phyloP scores from a whole-genome alignment of 2,888 invertebrate genomes.

The Limnephilus rhombicus region DNA sequence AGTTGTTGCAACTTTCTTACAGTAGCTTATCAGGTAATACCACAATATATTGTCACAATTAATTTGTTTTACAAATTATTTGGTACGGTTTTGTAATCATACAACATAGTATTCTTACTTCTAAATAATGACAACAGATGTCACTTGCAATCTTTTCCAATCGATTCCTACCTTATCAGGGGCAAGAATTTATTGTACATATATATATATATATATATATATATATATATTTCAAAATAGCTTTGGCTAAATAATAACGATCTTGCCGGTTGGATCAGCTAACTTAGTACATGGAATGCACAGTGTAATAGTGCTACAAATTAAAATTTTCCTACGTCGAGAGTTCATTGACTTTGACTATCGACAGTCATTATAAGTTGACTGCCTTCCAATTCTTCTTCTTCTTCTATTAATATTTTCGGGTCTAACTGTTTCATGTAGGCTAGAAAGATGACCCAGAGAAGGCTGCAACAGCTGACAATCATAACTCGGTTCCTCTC shows the following conservation, averaged over 20 bases:
- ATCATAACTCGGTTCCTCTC: conserved; percentile 86
- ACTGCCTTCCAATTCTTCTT: conserved; percentile 13
- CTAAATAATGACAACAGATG: neutral
- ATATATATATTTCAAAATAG: neutral
- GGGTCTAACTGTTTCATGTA: conserved; percentile 82
- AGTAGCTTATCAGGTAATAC: neutral
- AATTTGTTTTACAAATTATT: neutral
- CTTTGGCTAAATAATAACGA: neutral
- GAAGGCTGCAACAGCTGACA: conserved; percentile 84
- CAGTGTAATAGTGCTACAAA: neutral
- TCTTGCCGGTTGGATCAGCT: neutral
- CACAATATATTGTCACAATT: neutral
- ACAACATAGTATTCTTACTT: neutral
- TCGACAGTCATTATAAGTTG: neutral
- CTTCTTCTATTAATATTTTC: conserved; percentile 42
- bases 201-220: neutral
- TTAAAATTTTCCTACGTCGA: neutral
- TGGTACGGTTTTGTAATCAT: neutral
- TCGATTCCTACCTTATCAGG: neutral
- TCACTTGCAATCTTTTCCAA: neutral
- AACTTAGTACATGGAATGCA: neutral
- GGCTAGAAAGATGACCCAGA: conserved; percentile 88
- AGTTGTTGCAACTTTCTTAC: neutral
- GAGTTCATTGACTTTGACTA: neutral
- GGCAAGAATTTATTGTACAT: neutral